Base-by-base conservation (phyloP, 2,797 vertebrate genomes). In the Notolepis coatsorum region DNA sequence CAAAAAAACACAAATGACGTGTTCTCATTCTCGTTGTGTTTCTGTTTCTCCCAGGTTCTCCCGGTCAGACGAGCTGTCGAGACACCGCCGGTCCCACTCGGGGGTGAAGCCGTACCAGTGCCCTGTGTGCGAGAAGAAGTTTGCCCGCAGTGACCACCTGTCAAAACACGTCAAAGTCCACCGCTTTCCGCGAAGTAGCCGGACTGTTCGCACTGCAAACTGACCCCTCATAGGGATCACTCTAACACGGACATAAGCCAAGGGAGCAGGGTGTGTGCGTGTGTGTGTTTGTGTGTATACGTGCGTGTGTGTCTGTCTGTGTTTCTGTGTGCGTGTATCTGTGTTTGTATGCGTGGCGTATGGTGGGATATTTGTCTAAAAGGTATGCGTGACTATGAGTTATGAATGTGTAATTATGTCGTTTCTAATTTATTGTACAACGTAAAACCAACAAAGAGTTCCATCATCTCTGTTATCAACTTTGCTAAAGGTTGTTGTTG, bases 81-180 rank as follows among this genome's bases (percentile, higher is more conserved):
- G 97, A 68, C 96, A 98, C 84, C 85, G 96, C 41, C 94, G 97
- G 7, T 98, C 97, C 15, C 97, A 98, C 86, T 98, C 96, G 0
- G 97, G 97, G 25, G 95, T 98, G 77, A 98, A 98, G 68, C 97
- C 97, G 1, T 98, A 98, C 85, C 95, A 97, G 87, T 98, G 97
- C 64, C 94, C 93, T 0, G 93, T 97, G 42, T 98, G 97, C 0
- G 97, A 98, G 86, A 98, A 98, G 93, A 98, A 96, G 87, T 98
- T 98, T 48, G 96, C 97, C 21, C 95, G 97, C 47, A 98, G 97
- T 1, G 97, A 98, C 93, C 97, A 98, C 89, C 93, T 98, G 79
- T 97, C 97, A 77, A 98, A 98, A 86, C 97, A 98, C 43, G 88
- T 98, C 90, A 98, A 98, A 91, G 97, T 98, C 82, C 97, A 98